These are phyloP conservation scores for Yoshiicerus persimilis DNA, from an alignment of 1,140 invertebrate species.

Conservation along the genomic window DNA sequence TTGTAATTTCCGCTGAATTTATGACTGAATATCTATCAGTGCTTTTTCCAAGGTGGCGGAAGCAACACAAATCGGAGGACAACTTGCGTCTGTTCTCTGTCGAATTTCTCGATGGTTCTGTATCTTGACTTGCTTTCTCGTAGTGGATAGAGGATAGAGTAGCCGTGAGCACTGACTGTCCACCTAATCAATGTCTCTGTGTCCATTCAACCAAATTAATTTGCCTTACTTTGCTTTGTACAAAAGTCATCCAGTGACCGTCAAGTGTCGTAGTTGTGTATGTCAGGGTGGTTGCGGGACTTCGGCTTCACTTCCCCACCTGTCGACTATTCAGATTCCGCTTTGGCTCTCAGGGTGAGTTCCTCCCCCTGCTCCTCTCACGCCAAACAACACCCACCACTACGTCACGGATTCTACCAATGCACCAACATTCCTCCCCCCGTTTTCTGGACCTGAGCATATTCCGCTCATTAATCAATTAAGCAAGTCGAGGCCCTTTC, in stretches of 20 bases:
- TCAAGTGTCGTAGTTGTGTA: neutral
- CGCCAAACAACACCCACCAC: neutral
- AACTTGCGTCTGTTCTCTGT: neutral
- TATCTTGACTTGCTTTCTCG: neutral
- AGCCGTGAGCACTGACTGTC: too few species aligned
- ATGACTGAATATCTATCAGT: neutral
- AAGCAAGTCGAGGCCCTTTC: too few species aligned
- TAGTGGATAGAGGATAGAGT: too few species aligned
- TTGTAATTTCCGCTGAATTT: neutral
- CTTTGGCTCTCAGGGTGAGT: neutral
- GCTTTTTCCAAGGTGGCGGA: neutral
- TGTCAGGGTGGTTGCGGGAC: neutral
- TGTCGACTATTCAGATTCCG: conserved; percentile 11
- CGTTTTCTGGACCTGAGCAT: too few species aligned
- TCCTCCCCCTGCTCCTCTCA: neutral
- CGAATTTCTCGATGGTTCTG: neutral
- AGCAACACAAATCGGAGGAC: neutral
- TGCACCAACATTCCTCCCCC: too few species aligned
- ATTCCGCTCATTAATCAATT: too few species aligned
- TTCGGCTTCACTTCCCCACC: neutral
- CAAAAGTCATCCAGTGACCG: neutral
- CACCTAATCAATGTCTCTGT: too few species aligned
- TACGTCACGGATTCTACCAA: too few species aligned
- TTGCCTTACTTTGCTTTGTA: neutral
- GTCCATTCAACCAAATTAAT: too few species aligned